Evolutionary conservation across 2,113 vertebrate genomes (phyloP), one percentile per base, ranked within the genome.

Genomic region (Mustela nigripes): DNA sequence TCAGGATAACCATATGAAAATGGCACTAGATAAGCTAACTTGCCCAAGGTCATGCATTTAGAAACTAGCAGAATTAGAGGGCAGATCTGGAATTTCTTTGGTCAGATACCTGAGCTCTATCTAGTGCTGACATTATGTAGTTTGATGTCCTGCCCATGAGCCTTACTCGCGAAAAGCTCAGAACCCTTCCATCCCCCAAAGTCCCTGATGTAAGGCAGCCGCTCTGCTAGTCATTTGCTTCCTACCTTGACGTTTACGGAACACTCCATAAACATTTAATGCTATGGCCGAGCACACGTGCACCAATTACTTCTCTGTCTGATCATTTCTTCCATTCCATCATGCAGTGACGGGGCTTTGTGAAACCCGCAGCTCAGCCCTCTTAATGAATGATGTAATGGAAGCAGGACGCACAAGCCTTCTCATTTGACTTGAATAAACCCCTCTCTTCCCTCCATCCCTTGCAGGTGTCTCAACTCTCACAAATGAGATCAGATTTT

Each of bases 401-500:
- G 94, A 91, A 97, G 24, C 65, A 48, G 36, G 79, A 76, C n/a
- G 21, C 50, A 14, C 62, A 48, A 94, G 83, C 39, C 78, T 91
- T 96, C 76, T 90, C 19, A 73, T 71, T 45, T 60, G 33, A 94
- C 91, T 74, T 45, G 36, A 82, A 56, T 74, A 97, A 96, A 82
- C 80, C 14, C 36, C 15, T 36, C 36, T 89, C 31, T 81, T 53
- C 6, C 15, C 53, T 31, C 18, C 28, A 21, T 82, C 79, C 62
- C 56, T 45, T 87, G 94, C 95, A 95, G 90, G 95, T 96, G 96
- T 97, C 92, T 92, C 62, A 97, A 8, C 36, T 86, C 56, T 74
- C 2, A 5, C 18, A 87, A 93, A 33, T 94, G 87, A 96, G 83
- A 79, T 96, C 94, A 97, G 62, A 96, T 95, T 97, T 98, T 98